Evolutionary conservation across 2,113 vertebrate species (phyloP), one percentile per base, ranked within the genome.

Genomic region (Seriola aureovittata): DNA sequence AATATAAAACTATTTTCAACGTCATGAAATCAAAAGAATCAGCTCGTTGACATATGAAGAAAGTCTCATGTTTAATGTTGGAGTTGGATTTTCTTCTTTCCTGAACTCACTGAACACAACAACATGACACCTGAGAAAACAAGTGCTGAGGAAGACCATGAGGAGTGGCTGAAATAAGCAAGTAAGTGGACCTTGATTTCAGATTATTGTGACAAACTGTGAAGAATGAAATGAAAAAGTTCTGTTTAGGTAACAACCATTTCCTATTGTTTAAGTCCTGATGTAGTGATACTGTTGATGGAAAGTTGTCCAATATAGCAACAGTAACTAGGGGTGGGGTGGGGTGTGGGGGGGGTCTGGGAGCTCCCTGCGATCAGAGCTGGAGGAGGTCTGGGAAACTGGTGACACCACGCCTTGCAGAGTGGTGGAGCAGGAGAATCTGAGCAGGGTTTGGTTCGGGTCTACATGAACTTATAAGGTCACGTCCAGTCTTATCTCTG

Each of bases 391-490:
- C 21, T 14, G 12, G 70, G 21, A 25, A 12, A 13, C 46, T 34
- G 66, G 8, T 1, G 0, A 9, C 3, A 5, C 23, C 44, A 50
- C 66, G 17, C 46, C 66, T 29, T 68, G 65, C 14, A 11, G 40
- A 16, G 25, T 1, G 6, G 36, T 16, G 8, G 40, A 44, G 8
- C 2, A 46, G 52, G 0, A 19, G n/a, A 23, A 44, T 29, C 0
- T 34, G 38, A 14, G 21, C 40, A 38, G 54, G 17, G 75, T 60
- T 21, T 73, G 67, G 44, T 46, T 58, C 40, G 48, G 67, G 17
- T 70, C 79, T 65, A 70, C 4, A 38, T 88, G 23, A 36, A 29
- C 77, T 75, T 86, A 72, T 86, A 79, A 86, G 81, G 84, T 10
- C 4, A 54, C 6, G 13, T 3, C 7, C 21, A 5, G 64, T 40